Evolutionary conservation across 2,888 invertebrate genomes (phyloP).

Genomic region (Meteorus colon): DNA sequence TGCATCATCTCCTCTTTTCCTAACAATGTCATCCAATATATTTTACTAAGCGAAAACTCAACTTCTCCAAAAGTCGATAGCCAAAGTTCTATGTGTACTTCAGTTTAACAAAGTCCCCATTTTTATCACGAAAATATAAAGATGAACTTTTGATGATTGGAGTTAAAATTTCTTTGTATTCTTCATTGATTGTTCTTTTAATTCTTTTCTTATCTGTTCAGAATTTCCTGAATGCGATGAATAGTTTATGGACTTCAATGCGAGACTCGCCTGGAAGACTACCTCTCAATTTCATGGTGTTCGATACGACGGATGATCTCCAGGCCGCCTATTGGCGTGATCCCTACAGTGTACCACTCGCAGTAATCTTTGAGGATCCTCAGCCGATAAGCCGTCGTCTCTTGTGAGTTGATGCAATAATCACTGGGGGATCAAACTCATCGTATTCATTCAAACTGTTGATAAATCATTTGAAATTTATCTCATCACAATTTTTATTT

Average conservation of each 20-base stretch:
- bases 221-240: conserved; percentile 80
- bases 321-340: conserved; percentile 82
- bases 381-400: conserved; percentile 71
- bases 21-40: neutral
- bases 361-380: conserved; percentile 79
- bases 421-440: neutral
- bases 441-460: neutral
- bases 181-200: neutral
- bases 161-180: neutral
- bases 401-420: conserved; percentile 73
- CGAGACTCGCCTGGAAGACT: conserved; percentile 74
- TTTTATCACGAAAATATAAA: neutral
- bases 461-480: neutral
- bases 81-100: neutral
- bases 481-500: conserved; percentile 1
- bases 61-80: conserved; percentile 39
- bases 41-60: conserved; percentile 1
- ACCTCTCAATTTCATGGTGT: conserved; percentile 80
- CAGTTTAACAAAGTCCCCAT: neutral
- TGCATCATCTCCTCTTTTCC: conserved; percentile 16
- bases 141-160: neutral
- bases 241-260: conserved; percentile 77
- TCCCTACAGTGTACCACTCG: conserved; percentile 80
- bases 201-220: conserved; percentile 63
- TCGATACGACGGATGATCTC: conserved; percentile 80